Base-by-base conservation (phyloP, 1,140 invertebrate genomes). In the Brachionus rubens region DNA sequence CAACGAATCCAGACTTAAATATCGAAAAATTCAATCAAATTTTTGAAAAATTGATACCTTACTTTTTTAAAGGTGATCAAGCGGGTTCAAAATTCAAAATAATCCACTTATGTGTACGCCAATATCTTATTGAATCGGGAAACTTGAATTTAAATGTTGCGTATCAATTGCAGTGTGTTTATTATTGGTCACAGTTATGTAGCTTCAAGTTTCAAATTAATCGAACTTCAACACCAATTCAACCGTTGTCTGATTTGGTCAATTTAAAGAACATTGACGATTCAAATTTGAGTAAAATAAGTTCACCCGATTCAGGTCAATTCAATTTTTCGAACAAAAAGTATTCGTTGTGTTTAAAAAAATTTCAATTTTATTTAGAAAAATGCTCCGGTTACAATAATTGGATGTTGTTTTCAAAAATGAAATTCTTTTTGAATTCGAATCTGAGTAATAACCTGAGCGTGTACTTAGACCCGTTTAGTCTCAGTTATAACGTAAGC, bases 141-240 rank as follows among this genome's bases (percentile, higher is more conserved):
- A 16, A 16, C 33, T 33, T 59, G 0, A 36, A 33, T 33, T n/a
- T 59, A 7, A 59, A 59, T 33, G 54, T 33, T 33, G 54, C 14
- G 2, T 59, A 59, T 16, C 54, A 59, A 33, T 36, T 59, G 3
- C 16, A 59, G 36, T 28, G 28, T 16, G 19, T 59, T 59, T 36
- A 33, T 19, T 59, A 36, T 59, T 59, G 54, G 54, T 59, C n/a
- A n/a, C 19, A 59, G 16, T 36, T 59, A 10, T 59, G 54, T 19
- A 59, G 19, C n/a, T n/a, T 6, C 9, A 28, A 21, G 10, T 59
- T 33, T 19, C n/a, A 16, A 59, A 26, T n/a, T 12, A 59, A 36
- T 36, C 54, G 30, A 7, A 36, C 24, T 33, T 59, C 54, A 36
- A 59, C 54, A 19, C 54, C 54, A 19, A 14, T 19, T 33, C 19